Conservation (phyloP, 2,113 vertebrate species). For the Petaurus breviceps region DNA sequence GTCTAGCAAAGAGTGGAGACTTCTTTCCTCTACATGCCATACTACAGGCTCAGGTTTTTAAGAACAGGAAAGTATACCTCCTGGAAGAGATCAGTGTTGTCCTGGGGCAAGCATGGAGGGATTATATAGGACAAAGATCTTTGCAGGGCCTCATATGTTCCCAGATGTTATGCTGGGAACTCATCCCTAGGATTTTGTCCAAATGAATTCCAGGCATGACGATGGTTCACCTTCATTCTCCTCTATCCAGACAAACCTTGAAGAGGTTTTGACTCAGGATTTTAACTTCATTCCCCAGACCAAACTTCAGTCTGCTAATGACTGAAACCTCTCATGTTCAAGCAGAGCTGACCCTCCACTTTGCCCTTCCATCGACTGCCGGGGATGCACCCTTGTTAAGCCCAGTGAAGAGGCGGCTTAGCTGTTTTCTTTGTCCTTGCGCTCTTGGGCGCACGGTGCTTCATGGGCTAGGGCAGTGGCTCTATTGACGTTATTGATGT, state of each 20-base stretch:
- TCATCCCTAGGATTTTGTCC: fast-evolving
- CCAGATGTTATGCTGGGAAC: background rate
- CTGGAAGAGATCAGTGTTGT: background rate
- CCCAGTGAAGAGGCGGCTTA: conserved; percentile 10
- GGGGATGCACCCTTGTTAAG: background rate
- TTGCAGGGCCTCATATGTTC: too few species aligned
- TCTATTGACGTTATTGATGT: conserved; percentile 73
- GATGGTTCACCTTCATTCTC: background rate
- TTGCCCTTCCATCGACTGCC: background rate
- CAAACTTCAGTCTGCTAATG: background rate
- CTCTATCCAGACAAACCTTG: background rate
- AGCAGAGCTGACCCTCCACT: background rate
- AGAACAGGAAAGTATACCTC: background rate
- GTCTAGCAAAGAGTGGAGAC: background rate
- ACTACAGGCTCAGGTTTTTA: background rate
- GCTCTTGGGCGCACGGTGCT: conserved; percentile 26
- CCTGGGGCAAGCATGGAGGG: background rate
- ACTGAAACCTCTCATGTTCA: conserved; percentile 34
- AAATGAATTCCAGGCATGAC: background rate
- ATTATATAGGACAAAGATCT: background rate
- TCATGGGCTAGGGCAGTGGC: conserved; percentile 60
- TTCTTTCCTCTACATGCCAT: background rate
- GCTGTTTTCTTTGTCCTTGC: conserved; percentile 38
- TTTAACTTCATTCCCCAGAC: background rate
- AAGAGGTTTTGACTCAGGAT: background rate